Percentiles rank a stretch among this genome's conserved stretches.
These are phyloP conservation scores for Propithecus perrieri DNA, from an alignment of 2,797 vertebrate species.

Conservation along the genomic window DNA sequence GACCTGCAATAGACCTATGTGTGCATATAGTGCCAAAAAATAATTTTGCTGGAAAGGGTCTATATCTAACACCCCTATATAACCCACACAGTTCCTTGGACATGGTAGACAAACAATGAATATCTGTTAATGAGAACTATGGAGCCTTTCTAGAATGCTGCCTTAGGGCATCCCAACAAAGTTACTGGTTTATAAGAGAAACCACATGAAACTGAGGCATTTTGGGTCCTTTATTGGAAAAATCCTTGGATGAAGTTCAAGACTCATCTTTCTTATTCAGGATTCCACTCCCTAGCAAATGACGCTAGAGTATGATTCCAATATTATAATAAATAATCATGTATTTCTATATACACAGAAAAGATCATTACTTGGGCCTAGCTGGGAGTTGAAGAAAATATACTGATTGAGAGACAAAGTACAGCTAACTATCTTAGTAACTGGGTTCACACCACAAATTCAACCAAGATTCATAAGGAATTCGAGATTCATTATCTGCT, in stretches of 20 bases:
- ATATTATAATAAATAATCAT: not conserved
- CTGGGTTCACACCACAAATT: slow-evolving; percentile 1
- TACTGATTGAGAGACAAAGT: slow-evolving; percentile 27
- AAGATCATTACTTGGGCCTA: slow-evolving; percentile 12
- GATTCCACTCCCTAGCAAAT: not conserved
- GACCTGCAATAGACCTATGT: not conserved
- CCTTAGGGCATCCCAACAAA: not conserved
- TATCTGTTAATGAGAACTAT: not conserved
- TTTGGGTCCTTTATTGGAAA: not conserved
- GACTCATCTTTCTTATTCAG: slow-evolving; percentile 3
- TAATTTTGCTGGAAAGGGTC: not conserved
- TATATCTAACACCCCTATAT: not conserved
- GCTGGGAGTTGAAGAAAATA: not conserved
- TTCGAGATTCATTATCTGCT: slow-evolving; percentile 28
- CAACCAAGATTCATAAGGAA: not conserved
- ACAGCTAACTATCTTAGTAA: slow-evolving; percentile 38
- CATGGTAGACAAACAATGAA: not conserved
- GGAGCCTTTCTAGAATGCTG: not conserved
- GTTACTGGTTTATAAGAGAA: not conserved
- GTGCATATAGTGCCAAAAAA: not conserved
- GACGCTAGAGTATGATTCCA: not conserved
- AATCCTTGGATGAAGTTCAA: not conserved
- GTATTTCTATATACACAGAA: not conserved
- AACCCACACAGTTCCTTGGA: not conserved
- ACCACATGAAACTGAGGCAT: not conserved